Base-by-base conservation (phyloP, 2,113 vertebrate species). In the Anolis carolinensis region DNA sequence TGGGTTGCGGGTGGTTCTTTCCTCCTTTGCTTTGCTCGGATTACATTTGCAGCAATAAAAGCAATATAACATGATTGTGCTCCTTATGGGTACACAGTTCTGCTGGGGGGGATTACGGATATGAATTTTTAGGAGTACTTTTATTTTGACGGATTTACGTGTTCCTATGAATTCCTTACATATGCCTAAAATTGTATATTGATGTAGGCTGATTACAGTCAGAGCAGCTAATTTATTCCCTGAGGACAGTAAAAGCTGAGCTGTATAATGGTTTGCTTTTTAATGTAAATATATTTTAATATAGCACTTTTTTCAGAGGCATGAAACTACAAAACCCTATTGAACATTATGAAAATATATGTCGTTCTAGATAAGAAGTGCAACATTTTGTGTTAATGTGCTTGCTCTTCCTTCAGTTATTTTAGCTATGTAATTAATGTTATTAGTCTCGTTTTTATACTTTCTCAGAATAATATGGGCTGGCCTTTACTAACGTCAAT, bases 1-100 rank as follows among this genome's bases (percentile, higher is more conserved):
- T 97, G 96, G 96, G 97, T 97, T 96, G 94, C 96, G 95, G 96
- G 96, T 97, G 96, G 97, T 97, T 97, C 97, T 97, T 97, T 97
- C 97, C 97, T 97, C 96, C 95, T 96, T 75, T 96, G 94, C 96
- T 96, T 96, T 96, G 92, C 96, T 96, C 88, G 94, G 96, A 96
- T 97, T 97, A 96, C 96, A 97, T 97, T 97, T 96, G 95, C 94
- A 94, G 95, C 94, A 96, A 96, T 97, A 96, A 97, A 97, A 97
- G 96, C 96, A 96, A 94, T 97, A 95, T 97, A 96, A 96, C 96
- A 95, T 96, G 96, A 97, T 97, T 97, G 96, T 96, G 95, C 93
- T 96, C 93, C 94, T 96, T 91, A 59, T 94, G 93, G 95, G 95
- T 95, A 94, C 89, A 95, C 93, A 95, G 92, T 95, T 96, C 93